Percentiles rank a stretch among this genome's conserved stretches.
Conservation (phyloP, 2,888 invertebrate genomes). For the Epistrophella euchroma region DNA sequence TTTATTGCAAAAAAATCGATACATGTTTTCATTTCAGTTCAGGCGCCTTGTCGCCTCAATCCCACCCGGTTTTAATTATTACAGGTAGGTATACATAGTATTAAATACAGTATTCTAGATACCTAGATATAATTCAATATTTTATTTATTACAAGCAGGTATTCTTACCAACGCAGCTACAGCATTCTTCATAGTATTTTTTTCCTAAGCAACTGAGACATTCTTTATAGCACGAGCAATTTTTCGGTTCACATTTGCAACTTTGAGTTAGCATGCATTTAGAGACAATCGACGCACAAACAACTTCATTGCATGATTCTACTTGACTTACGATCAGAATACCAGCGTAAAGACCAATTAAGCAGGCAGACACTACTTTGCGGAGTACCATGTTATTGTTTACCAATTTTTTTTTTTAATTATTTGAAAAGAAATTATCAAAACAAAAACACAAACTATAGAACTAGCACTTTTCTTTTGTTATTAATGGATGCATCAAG, state of each 20-base stretch:
- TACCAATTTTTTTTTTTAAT: constrained; percentile 20
- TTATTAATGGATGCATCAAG: not conserved
- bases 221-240: constrained; percentile 97
- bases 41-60: not conserved
- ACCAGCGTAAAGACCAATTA: constrained; percentile 78
- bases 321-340: constrained; percentile 79
- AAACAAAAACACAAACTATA: constrained; percentile 12
- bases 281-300: constrained; percentile 97
- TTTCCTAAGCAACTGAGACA: constrained; percentile 94
- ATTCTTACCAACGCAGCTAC: constrained; percentile 97
- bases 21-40: not conserved
- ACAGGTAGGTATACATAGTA: not conserved
- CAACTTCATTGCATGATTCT: constrained; percentile 93
- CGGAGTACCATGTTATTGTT: constrained; percentile 61
- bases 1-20: too few relatives aligned
- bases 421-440: not conserved
- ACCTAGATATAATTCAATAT: not conserved
- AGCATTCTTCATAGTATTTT: constrained; percentile 95
- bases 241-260: constrained; percentile 96
- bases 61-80: not conserved
- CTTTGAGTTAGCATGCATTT: constrained; percentile 98
- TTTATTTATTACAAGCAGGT: not conserved
- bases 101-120: not conserved
- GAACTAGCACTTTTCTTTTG: constrained; percentile 4
- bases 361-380: constrained; percentile 49